A percentile compares a stretch with the other conserved stretches of the same genome.
Conservation (phyloP, 1,140 invertebrate species). For the Drosophila grimshawi region DNA sequence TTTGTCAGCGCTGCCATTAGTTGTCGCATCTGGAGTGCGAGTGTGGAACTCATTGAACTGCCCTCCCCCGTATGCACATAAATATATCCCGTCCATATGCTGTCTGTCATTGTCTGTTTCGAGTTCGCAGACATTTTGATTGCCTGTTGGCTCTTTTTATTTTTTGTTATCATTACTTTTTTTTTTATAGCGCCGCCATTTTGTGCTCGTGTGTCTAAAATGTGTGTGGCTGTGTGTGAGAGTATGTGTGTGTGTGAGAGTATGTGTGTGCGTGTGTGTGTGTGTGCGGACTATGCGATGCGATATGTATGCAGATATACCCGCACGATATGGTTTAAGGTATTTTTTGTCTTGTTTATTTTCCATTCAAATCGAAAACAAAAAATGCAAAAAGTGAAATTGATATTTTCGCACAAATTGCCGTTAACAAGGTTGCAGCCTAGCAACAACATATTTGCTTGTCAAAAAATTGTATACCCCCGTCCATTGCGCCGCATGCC, state of each 20-base stretch:
- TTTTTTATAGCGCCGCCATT: slow-evolving; percentile 48
- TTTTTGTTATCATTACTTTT: slow-evolving; percentile 57
- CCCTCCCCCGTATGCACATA: slow-evolving; percentile 27
- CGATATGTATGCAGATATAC: slow-evolving; percentile 21
- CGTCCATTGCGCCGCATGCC: neutral
- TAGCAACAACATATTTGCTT: slow-evolving; percentile 72
- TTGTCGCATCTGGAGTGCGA: too few relatives aligned
- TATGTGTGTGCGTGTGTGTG: neutral
- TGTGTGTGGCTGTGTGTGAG: neutral
- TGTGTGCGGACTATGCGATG: slow-evolving; percentile 13
- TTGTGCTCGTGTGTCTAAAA: slow-evolving; percentile 17
- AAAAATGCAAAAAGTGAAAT: slow-evolving; percentile 69
- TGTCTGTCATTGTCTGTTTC: slow-evolving; percentile 65
- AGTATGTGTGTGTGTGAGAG: slow-evolving; percentile 12
- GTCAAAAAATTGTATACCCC: slow-evolving; percentile 61
- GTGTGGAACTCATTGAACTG: slow-evolving; percentile 6
- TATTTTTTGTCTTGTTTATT: slow-evolving; percentile 11
- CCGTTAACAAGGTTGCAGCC: slow-evolving; percentile 68
- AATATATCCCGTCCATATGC: slow-evolving; percentile 55
- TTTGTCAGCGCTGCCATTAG: too few relatives aligned
- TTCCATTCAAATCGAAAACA: slow-evolving; percentile 23
- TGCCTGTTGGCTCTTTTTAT: slow-evolving; percentile 60
- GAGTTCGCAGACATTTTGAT: slow-evolving; percentile 67
- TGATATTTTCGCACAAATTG: slow-evolving; percentile 77
- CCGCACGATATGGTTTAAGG: slow-evolving; percentile 20